These are phyloP conservation scores for Allacma fusca DNA, from an alignment of 2,888 invertebrate genomes.

Conservation along the genomic window DNA sequence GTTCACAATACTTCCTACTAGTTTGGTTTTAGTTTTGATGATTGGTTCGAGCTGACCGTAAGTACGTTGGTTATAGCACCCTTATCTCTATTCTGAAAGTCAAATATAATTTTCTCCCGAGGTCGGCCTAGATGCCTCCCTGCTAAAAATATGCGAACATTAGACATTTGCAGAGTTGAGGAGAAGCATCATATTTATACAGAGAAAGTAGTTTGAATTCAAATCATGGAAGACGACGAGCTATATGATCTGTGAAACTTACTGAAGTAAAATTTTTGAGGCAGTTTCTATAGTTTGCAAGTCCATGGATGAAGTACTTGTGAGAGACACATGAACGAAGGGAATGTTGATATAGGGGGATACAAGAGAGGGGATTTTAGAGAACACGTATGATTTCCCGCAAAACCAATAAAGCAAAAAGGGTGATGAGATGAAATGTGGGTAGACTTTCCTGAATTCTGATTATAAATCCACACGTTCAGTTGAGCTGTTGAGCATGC, in stretches of 20 bases:
- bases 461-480: constrained; percentile 25
- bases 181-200: not conserved
- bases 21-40: too few species aligned
- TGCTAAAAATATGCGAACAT: too few species aligned
- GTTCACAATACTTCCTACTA: too few species aligned
- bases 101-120: too few species aligned
- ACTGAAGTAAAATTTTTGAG: too few species aligned
- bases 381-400: not conserved
- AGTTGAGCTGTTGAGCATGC: not conserved
- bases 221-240: not conserved
- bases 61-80: too few species aligned
- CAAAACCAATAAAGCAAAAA: not conserved
- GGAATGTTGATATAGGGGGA: not conserved
- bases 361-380: not conserved
- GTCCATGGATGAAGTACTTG: not conserved
- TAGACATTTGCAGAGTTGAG: not conserved
- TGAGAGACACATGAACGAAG: not conserved
- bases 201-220: not conserved
- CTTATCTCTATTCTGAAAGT: too few species aligned
- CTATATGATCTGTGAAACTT: not conserved
- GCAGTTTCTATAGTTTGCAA: not conserved
- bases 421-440: constrained; percentile 23
- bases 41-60: too few species aligned
- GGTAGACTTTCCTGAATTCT: constrained; percentile 23
- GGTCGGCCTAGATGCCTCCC: too few species aligned